phyloP scores from a whole-genome alignment of 2,113 vertebrate species.

The Chaetorhynchus papuensis region DNA sequence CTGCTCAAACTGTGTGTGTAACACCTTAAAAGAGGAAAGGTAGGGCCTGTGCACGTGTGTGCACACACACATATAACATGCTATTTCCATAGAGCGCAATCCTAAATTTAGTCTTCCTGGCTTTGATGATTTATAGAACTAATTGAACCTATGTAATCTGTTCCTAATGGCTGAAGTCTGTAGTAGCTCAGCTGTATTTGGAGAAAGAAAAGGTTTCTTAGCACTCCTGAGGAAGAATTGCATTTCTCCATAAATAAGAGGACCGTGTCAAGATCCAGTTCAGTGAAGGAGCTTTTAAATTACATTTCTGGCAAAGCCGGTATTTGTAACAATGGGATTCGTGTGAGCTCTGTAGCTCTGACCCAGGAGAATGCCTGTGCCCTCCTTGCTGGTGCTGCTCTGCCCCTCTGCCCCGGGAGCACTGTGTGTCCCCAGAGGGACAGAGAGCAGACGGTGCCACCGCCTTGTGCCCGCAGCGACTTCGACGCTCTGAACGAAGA shows the following conservation, averaged over 20 bases:
- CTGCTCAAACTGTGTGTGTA: neutral
- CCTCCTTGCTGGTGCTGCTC: neutral
- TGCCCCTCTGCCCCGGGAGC: neutral
- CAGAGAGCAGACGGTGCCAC: neutral
- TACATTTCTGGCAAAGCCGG: neutral
- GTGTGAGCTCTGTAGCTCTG: neutral
- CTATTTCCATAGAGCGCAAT: neutral
- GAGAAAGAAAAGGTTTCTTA: neutral
- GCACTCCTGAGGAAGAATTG: neutral
- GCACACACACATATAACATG: fast-evolving
- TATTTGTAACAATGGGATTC: neutral
- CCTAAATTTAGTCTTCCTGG: neutral
- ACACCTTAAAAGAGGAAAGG: neutral
- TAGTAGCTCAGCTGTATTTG: neutral
- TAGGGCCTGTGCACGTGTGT: neutral
- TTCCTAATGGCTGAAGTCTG: neutral
- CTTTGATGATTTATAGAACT: neutral
- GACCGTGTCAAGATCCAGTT: neutral
- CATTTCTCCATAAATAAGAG: neutral
- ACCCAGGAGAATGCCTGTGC: neutral
- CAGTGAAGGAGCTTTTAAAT: neutral
- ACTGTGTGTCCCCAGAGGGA: fast-evolving
- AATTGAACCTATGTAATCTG: neutral
- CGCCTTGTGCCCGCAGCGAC: slow-evolving; percentile 73
- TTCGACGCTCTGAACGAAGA: slow-evolving; percentile 87